Conservation (phyloP, 2,113 vertebrate species). For the Alouatta palliata region DNA sequence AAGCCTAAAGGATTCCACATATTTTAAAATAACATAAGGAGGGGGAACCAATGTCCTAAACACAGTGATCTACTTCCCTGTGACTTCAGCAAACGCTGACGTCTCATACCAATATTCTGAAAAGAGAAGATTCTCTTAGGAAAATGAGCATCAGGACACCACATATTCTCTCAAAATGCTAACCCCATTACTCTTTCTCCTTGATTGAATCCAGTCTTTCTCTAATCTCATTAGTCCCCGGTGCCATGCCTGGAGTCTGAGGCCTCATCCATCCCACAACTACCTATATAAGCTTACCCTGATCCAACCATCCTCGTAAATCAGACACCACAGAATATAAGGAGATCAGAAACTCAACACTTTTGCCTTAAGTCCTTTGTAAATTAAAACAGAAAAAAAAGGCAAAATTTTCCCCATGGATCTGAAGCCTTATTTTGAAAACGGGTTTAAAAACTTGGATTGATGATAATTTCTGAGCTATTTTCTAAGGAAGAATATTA, state of each 20-base stretch:
- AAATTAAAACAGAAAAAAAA: background rate
- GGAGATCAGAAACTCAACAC: background rate
- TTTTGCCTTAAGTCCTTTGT: background rate
- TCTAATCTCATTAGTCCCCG: background rate
- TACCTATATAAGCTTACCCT: background rate
- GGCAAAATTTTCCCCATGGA: background rate
- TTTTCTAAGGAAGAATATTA: constrained; percentile 17
- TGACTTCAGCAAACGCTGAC: background rate
- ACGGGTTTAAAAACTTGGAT: background rate
- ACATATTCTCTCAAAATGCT: background rate
- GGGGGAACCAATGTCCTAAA: background rate
- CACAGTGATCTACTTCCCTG: background rate
- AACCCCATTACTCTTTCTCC: background rate
- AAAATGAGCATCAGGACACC: background rate
- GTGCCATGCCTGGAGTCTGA: background rate
- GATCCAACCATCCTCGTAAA: background rate
- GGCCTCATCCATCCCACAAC: background rate
- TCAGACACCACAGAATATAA: background rate
- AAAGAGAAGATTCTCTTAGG: background rate
- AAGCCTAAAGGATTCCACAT: background rate
- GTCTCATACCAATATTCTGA: background rate
- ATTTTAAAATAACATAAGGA: background rate
- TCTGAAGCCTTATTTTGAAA: constrained; percentile 5
- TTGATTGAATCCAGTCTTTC: background rate
- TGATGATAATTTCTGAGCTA: background rate